Conservation (phyloP, 1,140 invertebrate species). For the Pomacea maculata region DNA sequence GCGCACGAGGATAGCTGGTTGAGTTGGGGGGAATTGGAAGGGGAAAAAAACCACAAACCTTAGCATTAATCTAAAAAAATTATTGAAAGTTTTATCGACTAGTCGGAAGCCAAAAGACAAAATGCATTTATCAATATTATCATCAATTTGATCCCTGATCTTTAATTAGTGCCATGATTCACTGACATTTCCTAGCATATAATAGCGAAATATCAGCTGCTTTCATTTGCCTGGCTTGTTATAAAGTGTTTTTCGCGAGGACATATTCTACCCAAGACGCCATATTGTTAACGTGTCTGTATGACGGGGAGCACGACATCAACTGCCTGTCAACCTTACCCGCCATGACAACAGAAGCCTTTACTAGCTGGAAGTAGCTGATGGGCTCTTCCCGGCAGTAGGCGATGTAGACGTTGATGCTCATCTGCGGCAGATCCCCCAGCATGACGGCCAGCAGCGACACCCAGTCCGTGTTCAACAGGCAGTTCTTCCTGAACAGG, state of each 20-base stretch:
- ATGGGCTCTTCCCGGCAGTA: conserved; percentile 54
- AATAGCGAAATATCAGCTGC: background rate
- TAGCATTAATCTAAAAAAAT: background rate
- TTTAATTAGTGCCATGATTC: background rate
- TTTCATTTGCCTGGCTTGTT: background rate
- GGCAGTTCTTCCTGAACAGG: conserved; percentile 39
- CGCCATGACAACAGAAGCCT: conserved; percentile 46
- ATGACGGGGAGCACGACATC: background rate
- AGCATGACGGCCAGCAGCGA: conserved; percentile 50
- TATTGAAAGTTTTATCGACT: background rate
- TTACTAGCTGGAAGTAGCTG: conserved; percentile 53
- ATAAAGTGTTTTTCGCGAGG: background rate
- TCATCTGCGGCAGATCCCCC: conserved; percentile 54
- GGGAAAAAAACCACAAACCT: background rate
- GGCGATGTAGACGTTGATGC: conserved; percentile 44
- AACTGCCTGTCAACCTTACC: conserved; percentile 19
- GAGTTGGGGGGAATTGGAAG: background rate
- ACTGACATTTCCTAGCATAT: no score
- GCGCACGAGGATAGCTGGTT: conserved; percentile 37
- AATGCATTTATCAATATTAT: background rate
- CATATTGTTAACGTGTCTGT: background rate
- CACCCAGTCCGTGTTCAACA: conserved; percentile 44
- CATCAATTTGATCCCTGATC: background rate
- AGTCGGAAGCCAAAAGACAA: background rate
- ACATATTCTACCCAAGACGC: background rate